These are phyloP conservation scores for Amphimallon solstitiale DNA, from an alignment of 2,888 invertebrate genomes.

Conservation along the genomic window DNA sequence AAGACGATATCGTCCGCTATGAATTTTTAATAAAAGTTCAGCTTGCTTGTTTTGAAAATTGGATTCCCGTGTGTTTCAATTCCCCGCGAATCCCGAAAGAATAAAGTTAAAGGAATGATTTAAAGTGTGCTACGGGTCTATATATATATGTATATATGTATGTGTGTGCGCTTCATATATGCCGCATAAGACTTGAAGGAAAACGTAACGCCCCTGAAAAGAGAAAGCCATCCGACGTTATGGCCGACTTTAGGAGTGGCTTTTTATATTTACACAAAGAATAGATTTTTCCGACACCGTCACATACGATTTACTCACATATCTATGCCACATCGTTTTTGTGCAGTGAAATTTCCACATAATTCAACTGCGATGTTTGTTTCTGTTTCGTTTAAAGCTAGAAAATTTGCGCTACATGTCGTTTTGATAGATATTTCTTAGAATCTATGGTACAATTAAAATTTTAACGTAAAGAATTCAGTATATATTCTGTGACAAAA, in stretches of 20 bases:
- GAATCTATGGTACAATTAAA: too few relatives aligned
- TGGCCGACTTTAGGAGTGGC: constrained; percentile 17
- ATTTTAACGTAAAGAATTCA: too few relatives aligned
- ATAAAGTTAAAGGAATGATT: constrained; percentile 31
- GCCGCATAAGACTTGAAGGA: constrained; percentile 4
- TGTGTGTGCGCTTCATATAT: neutral
- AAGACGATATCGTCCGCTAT: constrained; percentile 5
- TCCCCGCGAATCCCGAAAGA: constrained; percentile 24
- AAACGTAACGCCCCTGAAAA: neutral
- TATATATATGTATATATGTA: too few relatives aligned
- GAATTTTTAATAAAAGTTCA: constrained; percentile 31
- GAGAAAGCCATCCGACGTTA: constrained; percentile 11
- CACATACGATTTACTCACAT: neutral
- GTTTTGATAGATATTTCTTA: too few relatives aligned
- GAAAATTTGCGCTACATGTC: too few relatives aligned
- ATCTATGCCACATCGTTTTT: too few relatives aligned
- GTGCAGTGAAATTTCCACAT: too few relatives aligned
- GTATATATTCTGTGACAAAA: too few relatives aligned
- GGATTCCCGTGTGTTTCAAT: constrained; percentile 30
- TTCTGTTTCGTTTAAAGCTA: too few relatives aligned
- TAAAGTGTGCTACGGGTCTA: too few relatives aligned
- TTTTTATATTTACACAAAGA: constrained; percentile 28
- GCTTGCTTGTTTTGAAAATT: constrained; percentile 31
- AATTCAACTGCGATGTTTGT: too few relatives aligned
- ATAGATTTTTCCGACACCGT: constrained; percentile 8